Evolutionary conservation across 2,113 vertebrate genomes (phyloP), one percentile per base, ranked within the genome.

Genomic region (Ifrita kowaldi): DNA sequence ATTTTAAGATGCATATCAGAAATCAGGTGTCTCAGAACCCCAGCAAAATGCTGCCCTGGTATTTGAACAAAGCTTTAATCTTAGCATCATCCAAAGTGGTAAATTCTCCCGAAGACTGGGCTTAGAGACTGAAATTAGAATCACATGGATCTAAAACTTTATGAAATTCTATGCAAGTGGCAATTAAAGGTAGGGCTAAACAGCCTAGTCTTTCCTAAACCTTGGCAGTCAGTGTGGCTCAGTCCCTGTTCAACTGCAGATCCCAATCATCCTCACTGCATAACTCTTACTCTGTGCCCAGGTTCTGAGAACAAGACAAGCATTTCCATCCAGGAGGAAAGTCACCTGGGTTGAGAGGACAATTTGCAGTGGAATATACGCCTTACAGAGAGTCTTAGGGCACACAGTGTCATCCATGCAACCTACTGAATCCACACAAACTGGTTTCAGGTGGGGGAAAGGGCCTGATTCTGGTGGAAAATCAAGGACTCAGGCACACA

Each of bases 261-360:
- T 68, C 37, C 16, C n/a, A 60, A 0, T 13, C 3, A 1, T 32
- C 17, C n/a, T 83, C 3, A 1, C 28, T 44, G 6, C 23, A 6
- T n/a, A 56, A 68, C 12, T 17, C 22, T 42, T 18, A 24, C 12
- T 47, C 77, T 75, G 13, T 60, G 53, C 18, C 24, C 0, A 2
- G 9, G 73, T 50, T 49, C 28, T 27, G 24, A 80, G 46, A 24
- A 37, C 1, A 0, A 68, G 28, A 52, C 23, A 83, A 32, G 2
- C 3, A 42, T 46, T 83, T 79, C 13, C 33, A 62, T 53, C 44
- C 4, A 3, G 44, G 8, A 67, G 13, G 39, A 74, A 82, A n/a
- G 5, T 26, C 14, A 22, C 7, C 10, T 39, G 47, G 13, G n/a
- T 17, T 84, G 46, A 69, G n/a, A 75, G 28, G 9, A 52, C 2